A percentile compares a stretch with the other conserved stretches of the same genome.
Conservation (phyloP, 2,797 vertebrate genomes). For the Lacerta viridis region DNA sequence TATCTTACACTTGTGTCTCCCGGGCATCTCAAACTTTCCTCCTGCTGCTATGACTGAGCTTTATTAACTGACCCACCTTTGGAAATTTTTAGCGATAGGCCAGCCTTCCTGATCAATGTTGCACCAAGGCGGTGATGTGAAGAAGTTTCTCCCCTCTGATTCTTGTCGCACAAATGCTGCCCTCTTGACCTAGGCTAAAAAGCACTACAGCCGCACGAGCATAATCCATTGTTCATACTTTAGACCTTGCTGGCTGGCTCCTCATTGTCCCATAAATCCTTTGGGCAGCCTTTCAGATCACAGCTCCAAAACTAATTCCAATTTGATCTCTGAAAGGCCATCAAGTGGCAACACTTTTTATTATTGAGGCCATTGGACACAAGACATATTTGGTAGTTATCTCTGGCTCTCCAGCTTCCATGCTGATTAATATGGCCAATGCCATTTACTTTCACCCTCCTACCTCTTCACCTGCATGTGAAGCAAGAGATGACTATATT, state of each 20-base stretch:
- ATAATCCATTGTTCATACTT: conserved; percentile 28
- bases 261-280: conserved; percentile 23
- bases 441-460: conserved; percentile 14
- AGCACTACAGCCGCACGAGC: background rate
- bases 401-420: conserved; percentile 21
- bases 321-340: conserved; percentile 30
- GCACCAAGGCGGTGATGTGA: background rate
- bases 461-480: conserved; percentile 8
- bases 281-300: conserved; percentile 19
- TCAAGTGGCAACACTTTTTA: conserved; percentile 25
- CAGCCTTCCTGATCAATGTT: background rate
- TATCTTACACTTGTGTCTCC: background rate
- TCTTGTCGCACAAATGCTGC: background rate
- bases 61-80: background rate
- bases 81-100: background rate
- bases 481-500: conserved; percentile 19
- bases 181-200: background rate
- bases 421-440: conserved; percentile 32
- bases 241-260: background rate
- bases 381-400: conserved; percentile 19
- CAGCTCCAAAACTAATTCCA: conserved; percentile 32
- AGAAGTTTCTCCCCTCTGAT: background rate
- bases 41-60: background rate
- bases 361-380: conserved; percentile 11
- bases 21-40: background rate